Percentiles rank a stretch among this genome's conserved stretches.
Evolutionary conservation across 92 coral and sea anemone species (phyloP).

Genomic region (Bergia sp.): DNA sequence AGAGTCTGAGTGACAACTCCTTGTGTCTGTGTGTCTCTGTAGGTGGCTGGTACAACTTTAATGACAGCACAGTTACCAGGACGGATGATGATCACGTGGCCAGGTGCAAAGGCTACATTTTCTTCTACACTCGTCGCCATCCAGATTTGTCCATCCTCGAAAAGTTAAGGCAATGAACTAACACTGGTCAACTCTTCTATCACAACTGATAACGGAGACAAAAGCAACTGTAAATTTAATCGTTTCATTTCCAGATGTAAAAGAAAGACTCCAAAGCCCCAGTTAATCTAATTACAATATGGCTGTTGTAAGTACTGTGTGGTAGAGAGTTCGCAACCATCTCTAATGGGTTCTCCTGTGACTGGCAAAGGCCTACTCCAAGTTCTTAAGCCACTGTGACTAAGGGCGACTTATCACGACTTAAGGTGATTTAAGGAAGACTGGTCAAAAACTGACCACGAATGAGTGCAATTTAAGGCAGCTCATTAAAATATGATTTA

Average conservation of each 20-base stretch:
- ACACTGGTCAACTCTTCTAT: not conserved
- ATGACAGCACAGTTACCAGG: constrained; percentile 91
- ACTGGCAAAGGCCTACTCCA: too few species aligned
- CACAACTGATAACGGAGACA: not conserved
- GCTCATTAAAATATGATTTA: too few species aligned
- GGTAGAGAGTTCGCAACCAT: constrained; percentile 9
- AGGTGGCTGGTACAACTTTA: constrained; percentile 98
- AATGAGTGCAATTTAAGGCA: too few species aligned
- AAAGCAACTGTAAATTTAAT: not conserved
- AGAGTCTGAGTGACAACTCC: not conserved
- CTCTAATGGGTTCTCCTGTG: not conserved
- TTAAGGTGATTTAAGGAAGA: too few species aligned
- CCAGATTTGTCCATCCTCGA: constrained; percentile 95
- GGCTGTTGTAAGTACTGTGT: not conserved
- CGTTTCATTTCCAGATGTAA: not conserved
- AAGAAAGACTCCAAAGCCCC: not conserved
- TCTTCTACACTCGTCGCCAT: constrained; percentile 95
- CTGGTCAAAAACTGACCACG: too few species aligned
- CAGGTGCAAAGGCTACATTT: constrained; percentile 93
- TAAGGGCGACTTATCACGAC: too few species aligned
- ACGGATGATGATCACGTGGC: constrained; percentile 86
- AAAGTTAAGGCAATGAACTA: constrained; percentile 74
- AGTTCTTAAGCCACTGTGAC: too few species aligned
- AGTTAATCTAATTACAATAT: not conserved
- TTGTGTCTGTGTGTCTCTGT: not conserved